Conservation (phyloP, 2,888 invertebrate species). For the Anthoptus insignis region DNA sequence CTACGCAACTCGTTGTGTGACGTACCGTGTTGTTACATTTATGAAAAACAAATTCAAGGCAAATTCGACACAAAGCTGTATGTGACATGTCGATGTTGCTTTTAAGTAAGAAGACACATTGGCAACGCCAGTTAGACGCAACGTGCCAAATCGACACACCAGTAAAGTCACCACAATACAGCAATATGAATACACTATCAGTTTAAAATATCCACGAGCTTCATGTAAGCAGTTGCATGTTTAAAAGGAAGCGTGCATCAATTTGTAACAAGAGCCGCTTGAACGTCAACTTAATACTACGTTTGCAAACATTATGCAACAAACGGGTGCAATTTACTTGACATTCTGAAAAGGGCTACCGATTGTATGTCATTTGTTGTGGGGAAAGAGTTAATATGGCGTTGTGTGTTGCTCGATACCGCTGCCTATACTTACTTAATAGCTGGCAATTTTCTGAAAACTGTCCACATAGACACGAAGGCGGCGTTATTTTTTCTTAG, state of each 20-base stretch:
- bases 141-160: too few relatives aligned
- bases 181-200: conserved; percentile 6
- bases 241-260: conserved; percentile 33
- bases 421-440: conserved; percentile 44
- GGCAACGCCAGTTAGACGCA: too few relatives aligned
- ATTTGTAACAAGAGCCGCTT: conserved; percentile 34
- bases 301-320: conserved; percentile 62
- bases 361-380: conserved; percentile 66
- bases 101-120: too few relatives aligned
- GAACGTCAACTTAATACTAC: conserved; percentile 49
- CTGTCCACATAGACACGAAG: conserved; percentile 31
- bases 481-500: conserved; percentile 7
- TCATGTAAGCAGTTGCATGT: conserved; percentile 29
- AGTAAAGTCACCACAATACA: too few relatives aligned
- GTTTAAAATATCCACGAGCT: conserved; percentile 8
- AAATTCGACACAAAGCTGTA: too few relatives aligned
- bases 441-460: conserved; percentile 58
- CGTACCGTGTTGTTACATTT: too few relatives aligned
- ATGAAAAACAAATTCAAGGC: too few relatives aligned
- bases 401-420: conserved; percentile 47
- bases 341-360: conserved; percentile 70
- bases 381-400: conserved; percentile 56
- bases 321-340: conserved; percentile 65
- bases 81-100: too few relatives aligned
- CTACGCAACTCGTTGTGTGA: too few relatives aligned